Evolutionary conservation across 2,113 vertebrate genomes (phyloP).

Genomic region (Ellobius talpinus): DNA sequence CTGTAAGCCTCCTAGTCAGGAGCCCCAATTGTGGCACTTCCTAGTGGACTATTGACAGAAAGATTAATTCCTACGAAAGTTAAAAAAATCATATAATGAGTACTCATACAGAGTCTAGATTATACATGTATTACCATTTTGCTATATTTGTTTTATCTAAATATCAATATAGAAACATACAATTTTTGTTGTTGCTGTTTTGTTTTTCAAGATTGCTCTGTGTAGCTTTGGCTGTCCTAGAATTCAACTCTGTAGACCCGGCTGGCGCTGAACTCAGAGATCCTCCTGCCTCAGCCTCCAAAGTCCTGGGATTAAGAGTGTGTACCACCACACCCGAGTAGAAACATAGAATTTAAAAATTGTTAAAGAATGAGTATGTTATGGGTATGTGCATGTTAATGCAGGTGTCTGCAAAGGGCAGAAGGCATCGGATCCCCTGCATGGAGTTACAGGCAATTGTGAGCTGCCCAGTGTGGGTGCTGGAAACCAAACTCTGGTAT

Average conservation of each 20-base stretch:
- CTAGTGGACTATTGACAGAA: not conserved
- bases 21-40: not conserved
- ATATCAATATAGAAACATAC: not conserved
- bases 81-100: not conserved
- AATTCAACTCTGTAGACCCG: not conserved
- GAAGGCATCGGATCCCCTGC: too few species aligned
- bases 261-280: not conserved
- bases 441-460: not conserved
- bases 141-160: conserved; percentile 6
- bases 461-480: not conserved
- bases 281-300: not conserved
- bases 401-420: not conserved
- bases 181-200: not conserved
- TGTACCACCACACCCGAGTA: not conserved
- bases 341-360: not conserved
- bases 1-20: not conserved
- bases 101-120: not conserved
- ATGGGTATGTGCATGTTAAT: too few species aligned
- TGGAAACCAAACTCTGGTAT: not conserved
- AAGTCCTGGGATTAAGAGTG: not conserved
- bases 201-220: not conserved
- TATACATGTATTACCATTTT: not conserved
- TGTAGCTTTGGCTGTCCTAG: not conserved
- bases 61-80: conserved; percentile 7
- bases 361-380: not conserved